phyloP scores from a whole-genome alignment of 37 sponge, comb jelly and placozoan genomes.

The Oscarella lobularis region DNA sequence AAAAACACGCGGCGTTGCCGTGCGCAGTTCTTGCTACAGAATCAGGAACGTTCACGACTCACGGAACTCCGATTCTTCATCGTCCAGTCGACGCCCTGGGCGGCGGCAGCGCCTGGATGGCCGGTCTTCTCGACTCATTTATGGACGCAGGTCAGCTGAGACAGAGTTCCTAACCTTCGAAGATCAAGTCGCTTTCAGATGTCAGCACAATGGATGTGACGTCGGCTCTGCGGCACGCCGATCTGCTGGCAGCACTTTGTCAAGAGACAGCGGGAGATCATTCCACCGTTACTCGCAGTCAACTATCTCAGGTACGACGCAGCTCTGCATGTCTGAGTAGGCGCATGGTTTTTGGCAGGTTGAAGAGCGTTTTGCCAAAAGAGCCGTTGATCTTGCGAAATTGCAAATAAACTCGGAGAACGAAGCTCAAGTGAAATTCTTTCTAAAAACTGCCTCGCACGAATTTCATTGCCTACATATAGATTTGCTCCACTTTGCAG shows the following conservation, averaged over 20 bases:
- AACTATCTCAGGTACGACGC: neutral
- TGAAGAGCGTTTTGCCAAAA: neutral
- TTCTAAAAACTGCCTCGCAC: too few relatives aligned
- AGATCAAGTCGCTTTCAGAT: too few relatives aligned
- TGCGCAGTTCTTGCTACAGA: too few relatives aligned
- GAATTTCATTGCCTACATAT: too few relatives aligned
- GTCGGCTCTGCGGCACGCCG: neutral
- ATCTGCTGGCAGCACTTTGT: conserved; percentile 4
- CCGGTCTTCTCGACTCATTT: neutral
- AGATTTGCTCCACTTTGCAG: neutral
- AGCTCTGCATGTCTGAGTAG: neutral
- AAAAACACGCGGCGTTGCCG: too few relatives aligned
- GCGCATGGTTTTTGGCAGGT: conserved; percentile 3
- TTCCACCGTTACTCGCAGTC: neutral
- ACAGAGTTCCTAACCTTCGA: too few relatives aligned
- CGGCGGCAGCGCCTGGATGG: conserved; percentile 14
- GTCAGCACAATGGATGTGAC: too few relatives aligned
- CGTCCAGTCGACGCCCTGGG: neutral
- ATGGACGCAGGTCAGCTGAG: too few relatives aligned
- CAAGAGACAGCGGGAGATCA: conserved; percentile 1
- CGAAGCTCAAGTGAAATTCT: too few relatives aligned
- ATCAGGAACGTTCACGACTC: neutral
- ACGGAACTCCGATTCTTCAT: neutral
- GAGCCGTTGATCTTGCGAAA: neutral
- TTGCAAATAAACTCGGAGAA: too few relatives aligned